Conservation (phyloP, 2,113 vertebrate species). For the Axis porcinus region DNA sequence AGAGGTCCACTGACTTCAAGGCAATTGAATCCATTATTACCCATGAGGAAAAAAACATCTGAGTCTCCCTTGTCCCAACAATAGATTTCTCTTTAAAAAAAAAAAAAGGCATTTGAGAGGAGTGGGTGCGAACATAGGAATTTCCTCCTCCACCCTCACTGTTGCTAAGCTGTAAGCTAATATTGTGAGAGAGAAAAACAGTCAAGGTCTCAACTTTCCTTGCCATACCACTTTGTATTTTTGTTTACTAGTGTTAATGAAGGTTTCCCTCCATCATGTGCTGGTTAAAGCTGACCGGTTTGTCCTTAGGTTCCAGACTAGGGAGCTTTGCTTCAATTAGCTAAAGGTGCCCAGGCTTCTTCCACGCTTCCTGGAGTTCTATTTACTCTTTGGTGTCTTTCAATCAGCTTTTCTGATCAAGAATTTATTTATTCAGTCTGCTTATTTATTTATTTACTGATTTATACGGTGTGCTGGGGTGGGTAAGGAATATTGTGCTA, state of each 20-base stretch:
- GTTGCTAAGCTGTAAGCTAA: slow-evolving; percentile 78
- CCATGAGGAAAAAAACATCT: slow-evolving; percentile 57
- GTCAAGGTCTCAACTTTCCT: slow-evolving; percentile 67
- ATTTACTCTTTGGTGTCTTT: neutral
- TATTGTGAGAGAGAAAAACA: slow-evolving; percentile 72
- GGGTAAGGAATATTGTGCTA: neutral
- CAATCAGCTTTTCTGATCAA: neutral
- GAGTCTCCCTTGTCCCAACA: slow-evolving; percentile 57
- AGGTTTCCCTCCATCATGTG: neutral
- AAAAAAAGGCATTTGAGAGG: slow-evolving; percentile 36
- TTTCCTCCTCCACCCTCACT: slow-evolving; percentile 81
- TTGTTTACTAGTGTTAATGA: slow-evolving; percentile 60
- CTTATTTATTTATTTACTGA: neutral
- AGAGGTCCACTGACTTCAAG: slow-evolving; percentile 46
- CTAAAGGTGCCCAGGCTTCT: neutral
- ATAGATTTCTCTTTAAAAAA: slow-evolving; percentile 61
- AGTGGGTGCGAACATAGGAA: slow-evolving; percentile 78
- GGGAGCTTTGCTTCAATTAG: neutral
- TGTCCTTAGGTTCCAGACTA: slow-evolving; percentile 17
- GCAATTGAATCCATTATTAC: slow-evolving; percentile 65
- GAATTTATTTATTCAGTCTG: neutral
- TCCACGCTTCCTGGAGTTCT: neutral
- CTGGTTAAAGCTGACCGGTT: neutral
- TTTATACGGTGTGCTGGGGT: neutral
- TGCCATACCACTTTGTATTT: slow-evolving; percentile 47